Evolutionary conservation across 2,888 invertebrate species (phyloP), one percentile per base, ranked within the genome.

Genomic region (Acrobasis consociella): DNA sequence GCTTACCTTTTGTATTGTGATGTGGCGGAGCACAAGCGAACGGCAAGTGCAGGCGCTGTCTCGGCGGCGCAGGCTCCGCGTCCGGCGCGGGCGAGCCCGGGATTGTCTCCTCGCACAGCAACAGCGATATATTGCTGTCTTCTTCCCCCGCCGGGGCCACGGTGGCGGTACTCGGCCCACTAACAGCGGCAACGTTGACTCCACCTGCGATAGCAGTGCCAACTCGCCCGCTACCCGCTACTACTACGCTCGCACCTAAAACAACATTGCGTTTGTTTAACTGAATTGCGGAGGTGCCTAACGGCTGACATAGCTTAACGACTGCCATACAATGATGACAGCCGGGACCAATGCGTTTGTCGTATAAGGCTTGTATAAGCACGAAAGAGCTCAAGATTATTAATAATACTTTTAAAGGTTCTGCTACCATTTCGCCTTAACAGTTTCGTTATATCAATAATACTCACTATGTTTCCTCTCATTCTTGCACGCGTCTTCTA

Each of bases 61-160:
- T 77, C 81, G 93, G 73, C 65, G 93, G 91, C 70, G 94, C 93
- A 2, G 92, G 91, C 72, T 91, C 91, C 1, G 84, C 79, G 77
- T 94, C 94, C 0, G 97, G 96, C 55, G 96, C 96, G 5, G 97
- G 97, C 80, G 97, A 97, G 22, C 97, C 96, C 0, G 97, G 98
- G 78, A 98, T 97, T 37, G 97, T 97, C 87, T 98, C 98, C 81
- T 97, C 97, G 83, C 98, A 98, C 11, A 97, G 87, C 70, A 98
- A 82, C 66, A 97, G 88, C 62, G 96, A 96, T 70, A 95, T 94
- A 71, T 94, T 94, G 69, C 95, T 94, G 82, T 96, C 96, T 49
- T 94, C 89, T 70, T 92, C 86, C 13, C 76, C 78, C 9, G 71
- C 76, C 7, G 69, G 75, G 22, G 65, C 64, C 22, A 39, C 66